A percentile compares a stretch with the other conserved stretches of the same genome.
phyloP scores from a whole-genome alignment of 2,888 invertebrate species.

The Ommatoiulus sabulosus region DNA sequence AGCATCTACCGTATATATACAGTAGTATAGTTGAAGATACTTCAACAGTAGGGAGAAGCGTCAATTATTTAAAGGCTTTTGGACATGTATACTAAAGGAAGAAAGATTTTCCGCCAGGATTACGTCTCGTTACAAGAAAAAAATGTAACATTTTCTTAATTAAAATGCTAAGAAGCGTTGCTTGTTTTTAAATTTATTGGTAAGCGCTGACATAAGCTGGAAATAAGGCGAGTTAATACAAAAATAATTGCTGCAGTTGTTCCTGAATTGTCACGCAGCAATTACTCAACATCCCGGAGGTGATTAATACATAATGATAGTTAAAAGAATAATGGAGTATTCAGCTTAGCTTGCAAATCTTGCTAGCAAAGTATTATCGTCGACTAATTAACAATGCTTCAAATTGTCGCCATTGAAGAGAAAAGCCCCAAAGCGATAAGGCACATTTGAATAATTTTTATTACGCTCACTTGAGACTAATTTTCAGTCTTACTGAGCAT shows the following conservation, averaged over 20 bases:
- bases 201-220: not conserved
- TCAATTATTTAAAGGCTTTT: not conserved
- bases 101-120: not conserved
- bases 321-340: not conserved
- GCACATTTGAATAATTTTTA: slow-evolving; percentile 17
- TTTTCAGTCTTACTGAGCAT: not conserved
- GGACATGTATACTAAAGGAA: not conserved
- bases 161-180: slow-evolving; percentile 15
- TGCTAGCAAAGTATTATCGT: not conserved
- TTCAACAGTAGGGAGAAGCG: not conserved
- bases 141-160: not conserved
- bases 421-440: not conserved
- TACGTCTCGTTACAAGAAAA: not conserved
- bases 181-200: not conserved
- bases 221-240: not conserved
- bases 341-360: slow-evolving; percentile 35
- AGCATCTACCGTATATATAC: not conserved
- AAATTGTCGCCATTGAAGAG: not conserved
- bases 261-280: not conserved
- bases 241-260: slow-evolving; percentile 40
- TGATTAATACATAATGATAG: slow-evolving; percentile 36
- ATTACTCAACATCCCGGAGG: slow-evolving; percentile 40
- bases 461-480: not conserved
- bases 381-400: slow-evolving; percentile 1
- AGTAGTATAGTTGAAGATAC: not conserved